These are phyloP conservation scores for Cerastis leucographa DNA, from an alignment of 2,888 invertebrate genomes.

Conservation along the genomic window DNA sequence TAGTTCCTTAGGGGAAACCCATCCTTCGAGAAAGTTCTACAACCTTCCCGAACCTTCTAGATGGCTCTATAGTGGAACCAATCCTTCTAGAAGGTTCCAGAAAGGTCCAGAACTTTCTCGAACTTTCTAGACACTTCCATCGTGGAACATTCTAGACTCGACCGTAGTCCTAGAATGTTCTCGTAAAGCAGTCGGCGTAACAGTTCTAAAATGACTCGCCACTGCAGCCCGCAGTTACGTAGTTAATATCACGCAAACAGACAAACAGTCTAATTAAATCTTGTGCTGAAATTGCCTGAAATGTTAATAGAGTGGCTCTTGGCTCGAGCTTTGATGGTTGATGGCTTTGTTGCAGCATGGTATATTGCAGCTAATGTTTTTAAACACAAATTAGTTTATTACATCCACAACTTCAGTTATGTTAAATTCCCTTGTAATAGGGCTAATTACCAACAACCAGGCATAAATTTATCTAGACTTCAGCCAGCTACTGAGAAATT, in stretches of 20 bases:
- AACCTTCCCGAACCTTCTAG: no score
- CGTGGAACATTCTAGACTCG: no score
- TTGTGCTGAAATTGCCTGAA: conserved; percentile 29
- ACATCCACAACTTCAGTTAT: background rate
- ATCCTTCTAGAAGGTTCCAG: no score
- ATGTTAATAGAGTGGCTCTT: conserved; percentile 5
- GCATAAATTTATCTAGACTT: background rate
- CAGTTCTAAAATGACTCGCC: conserved; percentile 22
- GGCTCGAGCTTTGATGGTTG: background rate
- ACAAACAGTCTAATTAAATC: conserved; percentile 52
- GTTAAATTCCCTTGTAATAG: background rate
- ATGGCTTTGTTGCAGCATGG: background rate
- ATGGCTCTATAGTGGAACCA: no score
- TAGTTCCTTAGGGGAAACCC: no score
- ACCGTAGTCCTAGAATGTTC: no score
- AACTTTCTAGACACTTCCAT: no score
- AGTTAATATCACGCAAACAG: conserved; percentile 43
- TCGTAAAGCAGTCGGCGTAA: no score
- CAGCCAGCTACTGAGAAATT: background rate
- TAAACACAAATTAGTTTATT: no score
- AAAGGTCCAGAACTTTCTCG: no score
- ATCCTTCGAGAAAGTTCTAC: no score
- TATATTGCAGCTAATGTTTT: background rate
- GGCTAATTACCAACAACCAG: background rate
- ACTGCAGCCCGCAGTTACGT: background rate